A percentile compares a stretch with the other conserved stretches of the same genome.
Conservation (phyloP, 2,888 invertebrate species). For the Abscondita cerata region DNA sequence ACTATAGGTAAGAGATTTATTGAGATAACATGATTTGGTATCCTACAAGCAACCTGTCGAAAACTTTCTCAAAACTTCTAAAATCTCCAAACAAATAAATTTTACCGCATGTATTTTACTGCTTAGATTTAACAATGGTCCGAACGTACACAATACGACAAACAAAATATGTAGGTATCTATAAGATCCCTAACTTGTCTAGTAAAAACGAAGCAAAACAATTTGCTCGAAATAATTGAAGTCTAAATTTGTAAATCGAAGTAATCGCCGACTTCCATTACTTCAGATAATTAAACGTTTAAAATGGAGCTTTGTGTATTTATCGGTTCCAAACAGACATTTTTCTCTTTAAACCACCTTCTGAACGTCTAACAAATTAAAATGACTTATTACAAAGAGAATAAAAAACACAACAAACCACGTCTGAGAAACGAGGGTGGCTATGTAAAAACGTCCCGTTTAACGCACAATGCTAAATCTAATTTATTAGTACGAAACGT, state of each 20-base stretch:
- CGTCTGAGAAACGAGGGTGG: slow-evolving; percentile 24
- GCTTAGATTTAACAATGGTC: neutral
- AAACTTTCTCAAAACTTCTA: slow-evolving; percentile 5
- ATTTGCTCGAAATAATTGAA: slow-evolving; percentile 35
- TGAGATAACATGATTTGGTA: slow-evolving; percentile 10
- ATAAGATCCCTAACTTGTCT: neutral
- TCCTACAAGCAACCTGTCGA: neutral
- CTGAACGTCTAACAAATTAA: slow-evolving; percentile 46
- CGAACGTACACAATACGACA: neutral
- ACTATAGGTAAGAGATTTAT: slow-evolving; percentile 12
- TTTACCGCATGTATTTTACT: neutral
- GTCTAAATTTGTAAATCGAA: slow-evolving; percentile 38
- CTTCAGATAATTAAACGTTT: slow-evolving; percentile 51
- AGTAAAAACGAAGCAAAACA: neutral
- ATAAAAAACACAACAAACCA: slow-evolving; percentile 38
- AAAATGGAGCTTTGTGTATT: slow-evolving; percentile 51
- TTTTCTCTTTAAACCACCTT: slow-evolving; percentile 45
- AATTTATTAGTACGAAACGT: slow-evolving; percentile 34
- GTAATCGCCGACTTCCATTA: slow-evolving; percentile 41
- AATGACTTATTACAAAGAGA: slow-evolving; percentile 45
- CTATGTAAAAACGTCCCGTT: slow-evolving; percentile 33
- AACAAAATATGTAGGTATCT: neutral
- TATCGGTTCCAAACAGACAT: slow-evolving; percentile 51
- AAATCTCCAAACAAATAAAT: slow-evolving; percentile 15
- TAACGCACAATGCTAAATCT: slow-evolving; percentile 34